A percentile compares a stretch with the other conserved stretches of the same genome.
Evolutionary conservation across 2,888 invertebrate species (phyloP).

Genomic region (Acrobasis suavella): DNA sequence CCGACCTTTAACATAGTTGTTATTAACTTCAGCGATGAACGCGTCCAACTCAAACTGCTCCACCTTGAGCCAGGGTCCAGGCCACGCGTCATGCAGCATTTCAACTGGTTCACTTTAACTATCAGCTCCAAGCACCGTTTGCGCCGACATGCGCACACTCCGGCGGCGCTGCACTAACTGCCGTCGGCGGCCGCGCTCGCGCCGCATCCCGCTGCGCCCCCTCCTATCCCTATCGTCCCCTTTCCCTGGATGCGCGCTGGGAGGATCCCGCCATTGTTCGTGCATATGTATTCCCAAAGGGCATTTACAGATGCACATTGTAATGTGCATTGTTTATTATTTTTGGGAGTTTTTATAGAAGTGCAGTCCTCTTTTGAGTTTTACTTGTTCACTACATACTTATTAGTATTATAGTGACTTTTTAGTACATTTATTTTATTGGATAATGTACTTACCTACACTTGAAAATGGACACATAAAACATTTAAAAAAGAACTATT

Average conservation of each 20-base stretch:
- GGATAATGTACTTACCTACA: too few relatives aligned
- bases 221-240: constrained; percentile 37
- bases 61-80: constrained; percentile 53
- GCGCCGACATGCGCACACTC: constrained; percentile 31
- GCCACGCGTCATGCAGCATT: constrained; percentile 73
- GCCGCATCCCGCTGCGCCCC: constrained; percentile 34
- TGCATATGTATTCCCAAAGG: constrained; percentile 1
- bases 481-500: too few relatives aligned
- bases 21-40: constrained; percentile 69
- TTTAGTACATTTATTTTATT: too few relatives aligned
- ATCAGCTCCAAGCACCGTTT: constrained; percentile 21
- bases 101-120: constrained; percentile 33
- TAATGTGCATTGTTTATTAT: constrained; percentile 7
- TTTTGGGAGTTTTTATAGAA: neutral
- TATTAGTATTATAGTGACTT: too few relatives aligned
- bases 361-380: neutral
- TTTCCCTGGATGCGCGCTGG: constrained; percentile 31
- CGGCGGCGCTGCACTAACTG: constrained; percentile 39
- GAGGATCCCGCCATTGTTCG: constrained; percentile 14
- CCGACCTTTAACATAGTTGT: constrained; percentile 63
- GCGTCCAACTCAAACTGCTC: constrained; percentile 66
- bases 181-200: constrained; percentile 39
- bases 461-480: too few relatives aligned
- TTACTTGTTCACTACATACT: too few relatives aligned
- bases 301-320: constrained; percentile 4